These are phyloP conservation scores for Ptychadena robeensis DNA, from an alignment of 2,797 vertebrate species.

Conservation along the genomic window DNA sequence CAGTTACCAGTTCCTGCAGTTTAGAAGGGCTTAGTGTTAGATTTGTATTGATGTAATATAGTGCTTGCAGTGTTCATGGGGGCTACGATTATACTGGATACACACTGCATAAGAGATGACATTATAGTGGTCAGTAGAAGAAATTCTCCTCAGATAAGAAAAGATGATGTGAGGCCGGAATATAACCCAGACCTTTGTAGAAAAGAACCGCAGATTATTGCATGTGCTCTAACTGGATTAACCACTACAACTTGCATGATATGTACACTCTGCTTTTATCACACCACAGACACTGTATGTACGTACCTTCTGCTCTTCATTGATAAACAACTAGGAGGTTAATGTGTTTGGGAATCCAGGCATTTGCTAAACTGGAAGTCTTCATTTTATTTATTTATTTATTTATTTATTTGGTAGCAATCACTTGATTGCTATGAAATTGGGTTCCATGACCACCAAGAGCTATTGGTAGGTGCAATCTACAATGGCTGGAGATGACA, in stretches of 20 bases:
- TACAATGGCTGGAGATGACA: too few species aligned
- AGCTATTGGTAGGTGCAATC: too few species aligned
- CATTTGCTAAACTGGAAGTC: too few species aligned
- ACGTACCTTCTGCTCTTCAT: slow-evolving; percentile 20
- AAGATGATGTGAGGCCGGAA: slow-evolving; percentile 44
- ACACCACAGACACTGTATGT: slow-evolving; percentile 15
- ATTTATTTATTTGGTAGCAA: too few species aligned
- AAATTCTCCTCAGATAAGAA: slow-evolving; percentile 4
- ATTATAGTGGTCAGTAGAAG: neutral
- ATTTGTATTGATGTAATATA: slow-evolving; percentile 43
- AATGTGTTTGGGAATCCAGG: too few species aligned
- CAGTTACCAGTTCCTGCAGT: slow-evolving; percentile 45
- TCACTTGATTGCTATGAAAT: too few species aligned
- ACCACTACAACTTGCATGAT: slow-evolving; percentile 43
- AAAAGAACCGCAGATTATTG: slow-evolving; percentile 20
- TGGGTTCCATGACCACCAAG: too few species aligned
- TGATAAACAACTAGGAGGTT: neutral
- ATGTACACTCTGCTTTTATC: slow-evolving; percentile 28
- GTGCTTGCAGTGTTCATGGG: slow-evolving; percentile 32
- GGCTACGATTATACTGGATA: slow-evolving; percentile 29
- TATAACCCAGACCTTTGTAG: slow-evolving; percentile 26
- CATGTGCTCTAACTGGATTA: slow-evolving; percentile 49
- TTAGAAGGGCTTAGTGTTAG: slow-evolving; percentile 43
- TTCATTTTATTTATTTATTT: too few species aligned
- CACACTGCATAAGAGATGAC: neutral